These are phyloP conservation scores for Chlorops oryzae DNA, from an alignment of 1,140 invertebrate genomes.

Conservation along the genomic window DNA sequence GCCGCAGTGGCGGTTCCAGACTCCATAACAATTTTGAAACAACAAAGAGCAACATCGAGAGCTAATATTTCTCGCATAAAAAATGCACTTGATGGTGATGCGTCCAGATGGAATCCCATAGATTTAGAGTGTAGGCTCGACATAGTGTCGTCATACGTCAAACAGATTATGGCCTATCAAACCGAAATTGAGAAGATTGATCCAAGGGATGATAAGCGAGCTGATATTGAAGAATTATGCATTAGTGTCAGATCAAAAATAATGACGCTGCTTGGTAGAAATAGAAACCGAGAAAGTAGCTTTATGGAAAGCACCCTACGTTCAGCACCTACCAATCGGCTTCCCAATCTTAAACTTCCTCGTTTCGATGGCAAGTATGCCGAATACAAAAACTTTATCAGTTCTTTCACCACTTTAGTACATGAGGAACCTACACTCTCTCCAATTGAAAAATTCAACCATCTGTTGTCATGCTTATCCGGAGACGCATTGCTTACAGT, in stretches of 20 bases:
- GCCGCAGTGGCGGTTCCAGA: no score
- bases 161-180: not conserved
- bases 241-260: not conserved
- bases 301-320: not conserved
- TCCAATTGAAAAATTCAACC: conserved; percentile 12
- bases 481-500: no score
- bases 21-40: no score
- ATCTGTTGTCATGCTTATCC: no score
- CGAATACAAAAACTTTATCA: conserved; percentile 3
- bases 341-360: conserved; percentile 4
- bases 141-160: not conserved
- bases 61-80: not conserved
- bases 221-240: conserved; percentile 1
- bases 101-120: conserved; percentile 1
- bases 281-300: no score
- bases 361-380: conserved; percentile 6
- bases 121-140: conserved; percentile 4
- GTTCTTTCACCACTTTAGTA: conserved; percentile 3
- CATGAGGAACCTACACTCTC: conserved; percentile 3
- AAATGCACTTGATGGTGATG: not conserved
- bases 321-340: not conserved
- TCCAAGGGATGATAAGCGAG: not conserved
- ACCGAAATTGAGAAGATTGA: not conserved
- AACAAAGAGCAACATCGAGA: no score
- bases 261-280: not conserved